Conservation (phyloP, 2,888 invertebrate species). For the Mamestra brassicae region DNA sequence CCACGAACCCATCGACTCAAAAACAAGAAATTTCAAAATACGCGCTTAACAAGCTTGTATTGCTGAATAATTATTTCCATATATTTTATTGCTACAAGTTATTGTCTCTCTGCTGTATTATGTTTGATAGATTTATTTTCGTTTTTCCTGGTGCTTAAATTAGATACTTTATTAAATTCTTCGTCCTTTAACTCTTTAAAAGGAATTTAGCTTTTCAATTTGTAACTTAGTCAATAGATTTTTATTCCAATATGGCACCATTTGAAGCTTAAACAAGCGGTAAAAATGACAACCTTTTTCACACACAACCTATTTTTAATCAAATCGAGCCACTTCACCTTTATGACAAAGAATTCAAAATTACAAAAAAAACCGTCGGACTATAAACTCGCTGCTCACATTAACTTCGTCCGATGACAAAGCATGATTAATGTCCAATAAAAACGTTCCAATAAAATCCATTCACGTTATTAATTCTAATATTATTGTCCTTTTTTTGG, state of each 20-base stretch:
- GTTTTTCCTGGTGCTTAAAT: too few relatives aligned
- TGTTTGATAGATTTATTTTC: too few relatives aligned
- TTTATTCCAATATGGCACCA: not conserved
- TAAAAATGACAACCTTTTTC: not conserved
- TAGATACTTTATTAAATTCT: too few relatives aligned
- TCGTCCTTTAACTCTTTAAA: not conserved
- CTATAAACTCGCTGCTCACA: conserved; percentile 59
- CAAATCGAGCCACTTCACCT: conserved; percentile 17
- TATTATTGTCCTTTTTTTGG: conserved; percentile 69
- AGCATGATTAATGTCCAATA: conserved; percentile 83
- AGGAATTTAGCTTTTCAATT: not conserved
- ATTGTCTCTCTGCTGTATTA: too few relatives aligned
- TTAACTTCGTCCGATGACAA: conserved; percentile 78
- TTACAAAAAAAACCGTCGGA: conserved; percentile 12
- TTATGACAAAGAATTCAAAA: conserved; percentile 29
- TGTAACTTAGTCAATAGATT: not conserved
- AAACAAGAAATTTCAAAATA: too few relatives aligned
- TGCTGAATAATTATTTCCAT: too few relatives aligned
- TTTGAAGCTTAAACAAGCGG: not conserved
- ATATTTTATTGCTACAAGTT: too few relatives aligned
- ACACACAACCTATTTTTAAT: not conserved
- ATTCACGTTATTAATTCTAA: conserved; percentile 82
- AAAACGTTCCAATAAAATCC: conserved; percentile 80
- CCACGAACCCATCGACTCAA: too few relatives aligned
- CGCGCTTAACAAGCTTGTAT: too few relatives aligned